Conservation (phyloP, 2,888 invertebrate genomes). For the Mechanitis messenoides region DNA sequence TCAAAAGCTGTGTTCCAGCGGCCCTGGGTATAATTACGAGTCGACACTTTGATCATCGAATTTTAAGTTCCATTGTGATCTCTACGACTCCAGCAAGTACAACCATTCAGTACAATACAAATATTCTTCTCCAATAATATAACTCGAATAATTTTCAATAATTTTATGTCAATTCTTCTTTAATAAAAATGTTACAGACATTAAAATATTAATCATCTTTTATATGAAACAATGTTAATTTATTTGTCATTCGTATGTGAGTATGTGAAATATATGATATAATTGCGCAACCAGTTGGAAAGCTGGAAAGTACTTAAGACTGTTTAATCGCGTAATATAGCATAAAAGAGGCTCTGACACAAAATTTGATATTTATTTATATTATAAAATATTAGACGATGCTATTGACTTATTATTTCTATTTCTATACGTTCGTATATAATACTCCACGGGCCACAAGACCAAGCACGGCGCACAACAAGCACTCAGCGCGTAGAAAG, state of each 20-base stretch:
- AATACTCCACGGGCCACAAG: slow-evolving; percentile 58
- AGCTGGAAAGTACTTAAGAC: too few species aligned
- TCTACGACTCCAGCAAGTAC: not conserved
- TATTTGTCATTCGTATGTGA: too few species aligned
- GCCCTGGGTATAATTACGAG: slow-evolving; percentile 23
- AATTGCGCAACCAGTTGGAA: too few species aligned
- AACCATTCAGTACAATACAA: too few species aligned
- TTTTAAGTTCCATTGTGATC: slow-evolving; percentile 11
- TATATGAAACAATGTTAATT: too few species aligned
- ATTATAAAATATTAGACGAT: not conserved
- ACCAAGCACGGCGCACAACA: slow-evolving; percentile 61
- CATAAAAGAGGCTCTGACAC: not conserved
- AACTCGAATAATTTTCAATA: too few species aligned
- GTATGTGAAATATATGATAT: too few species aligned
- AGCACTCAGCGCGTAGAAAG: slow-evolving; percentile 54
- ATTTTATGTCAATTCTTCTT: too few species aligned
- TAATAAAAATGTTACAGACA: too few species aligned
- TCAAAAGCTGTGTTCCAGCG: slow-evolving; percentile 18
- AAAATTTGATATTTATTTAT: not conserved
- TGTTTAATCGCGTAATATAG: too few species aligned
- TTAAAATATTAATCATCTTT: too few species aligned
- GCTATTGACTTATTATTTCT: not conserved
- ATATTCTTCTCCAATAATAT: too few species aligned
- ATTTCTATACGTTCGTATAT: slow-evolving; percentile 14
- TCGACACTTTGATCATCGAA: slow-evolving; percentile 18